These are phyloP conservation scores for Dipodomys stephensi DNA, from an alignment of 2,113 vertebrate species.

Conservation along the genomic window DNA sequence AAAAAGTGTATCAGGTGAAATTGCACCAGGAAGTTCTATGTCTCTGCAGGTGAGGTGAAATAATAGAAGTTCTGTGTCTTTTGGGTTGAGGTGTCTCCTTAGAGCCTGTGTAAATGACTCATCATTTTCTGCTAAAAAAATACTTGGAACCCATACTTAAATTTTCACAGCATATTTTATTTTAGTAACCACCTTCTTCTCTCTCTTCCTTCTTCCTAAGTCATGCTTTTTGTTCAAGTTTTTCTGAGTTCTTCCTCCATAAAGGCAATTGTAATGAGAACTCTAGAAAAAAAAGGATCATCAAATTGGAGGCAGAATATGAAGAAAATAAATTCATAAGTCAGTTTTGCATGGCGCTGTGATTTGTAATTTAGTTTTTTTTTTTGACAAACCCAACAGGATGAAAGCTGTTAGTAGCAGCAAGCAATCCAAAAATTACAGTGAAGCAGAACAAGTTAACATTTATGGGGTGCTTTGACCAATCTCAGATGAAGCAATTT, in stretches of 20 bases:
- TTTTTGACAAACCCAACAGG: not conserved
- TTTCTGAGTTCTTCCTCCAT: not conserved
- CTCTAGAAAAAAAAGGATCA: not conserved
- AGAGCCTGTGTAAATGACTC: not conserved
- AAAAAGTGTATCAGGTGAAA: not conserved
- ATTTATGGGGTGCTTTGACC: conserved; percentile 26
- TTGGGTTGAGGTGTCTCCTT: not conserved
- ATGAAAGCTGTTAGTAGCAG: conserved; percentile 27
- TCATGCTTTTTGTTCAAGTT: conserved; percentile 4
- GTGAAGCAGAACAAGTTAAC: conserved; percentile 11
- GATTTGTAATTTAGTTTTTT: conserved; percentile 40
- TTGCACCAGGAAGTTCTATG: not conserved
- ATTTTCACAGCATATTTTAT: conserved; percentile 46
- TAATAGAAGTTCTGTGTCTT: not conserved
- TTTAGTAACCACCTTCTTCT: conserved; percentile 3
- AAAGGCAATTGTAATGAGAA: conserved; percentile 42
- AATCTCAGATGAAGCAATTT: conserved; percentile 32
- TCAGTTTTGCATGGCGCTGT: not conserved
- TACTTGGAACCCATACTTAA: not conserved
- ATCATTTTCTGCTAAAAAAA: not conserved
- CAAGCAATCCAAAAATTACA: not conserved
- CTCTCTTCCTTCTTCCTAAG: not conserved
- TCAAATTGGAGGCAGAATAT: not conserved
- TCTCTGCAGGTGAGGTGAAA: not conserved
- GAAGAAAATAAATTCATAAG: conserved; percentile 45